Percentiles rank a stretch among this genome's conserved stretches.
Evolutionary conservation across 2,797 vertebrate genomes (phyloP).

Genomic region (Poeciliopsis turneri): DNA sequence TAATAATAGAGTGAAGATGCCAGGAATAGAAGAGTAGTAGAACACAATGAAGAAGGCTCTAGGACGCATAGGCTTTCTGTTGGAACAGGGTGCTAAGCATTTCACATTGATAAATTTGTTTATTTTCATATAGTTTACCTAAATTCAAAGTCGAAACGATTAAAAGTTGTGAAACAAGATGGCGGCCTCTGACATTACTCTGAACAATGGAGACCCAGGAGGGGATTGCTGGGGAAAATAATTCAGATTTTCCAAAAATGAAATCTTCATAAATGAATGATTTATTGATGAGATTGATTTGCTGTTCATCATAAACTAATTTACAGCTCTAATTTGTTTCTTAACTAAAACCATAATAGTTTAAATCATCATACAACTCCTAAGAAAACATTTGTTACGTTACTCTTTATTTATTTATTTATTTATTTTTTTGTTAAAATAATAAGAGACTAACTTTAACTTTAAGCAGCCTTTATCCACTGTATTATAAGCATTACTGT

Average conservation of each 20-base stretch:
- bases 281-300: too few relatives aligned
- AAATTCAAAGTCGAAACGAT: too few relatives aligned
- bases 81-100: neutral
- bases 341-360: neutral
- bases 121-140: neutral
- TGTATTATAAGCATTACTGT: neutral
- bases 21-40: neutral
- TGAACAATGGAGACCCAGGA: too few relatives aligned
- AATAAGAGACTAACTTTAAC: neutral
- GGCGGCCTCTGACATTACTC: too few relatives aligned
- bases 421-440: neutral
- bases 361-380: neutral
- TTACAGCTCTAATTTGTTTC: neutral
- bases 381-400: neutral
- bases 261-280: too few relatives aligned
- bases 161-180: too few relatives aligned
- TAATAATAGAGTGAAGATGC: neutral
- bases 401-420: too few relatives aligned
- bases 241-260: too few relatives aligned
- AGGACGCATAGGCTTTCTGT: neutral
- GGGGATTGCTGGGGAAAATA: too few relatives aligned
- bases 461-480: neutral
- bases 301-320: neutral
- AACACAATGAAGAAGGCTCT: neutral
- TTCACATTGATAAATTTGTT: neutral